Evolutionary conservation across 2,888 invertebrate genomes (phyloP).

Genomic region (Saturnia pavonia): DNA sequence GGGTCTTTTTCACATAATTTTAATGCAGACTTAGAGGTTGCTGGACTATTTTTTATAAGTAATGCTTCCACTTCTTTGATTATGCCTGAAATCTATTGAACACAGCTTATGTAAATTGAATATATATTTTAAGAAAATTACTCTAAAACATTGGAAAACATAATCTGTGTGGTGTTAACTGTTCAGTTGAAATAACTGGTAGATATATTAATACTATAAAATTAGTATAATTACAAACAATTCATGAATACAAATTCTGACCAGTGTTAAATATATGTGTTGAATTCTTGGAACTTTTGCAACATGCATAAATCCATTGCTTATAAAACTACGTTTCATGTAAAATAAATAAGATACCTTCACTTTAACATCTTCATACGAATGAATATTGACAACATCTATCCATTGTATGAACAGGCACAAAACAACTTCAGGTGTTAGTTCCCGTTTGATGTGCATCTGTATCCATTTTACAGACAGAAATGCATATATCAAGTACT

Average conservation of each 20-base stretch:
- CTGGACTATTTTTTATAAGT: not conserved
- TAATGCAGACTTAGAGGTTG: constrained; percentile 23
- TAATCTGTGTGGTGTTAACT: not conserved
- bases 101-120: not conserved
- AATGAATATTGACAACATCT: constrained; percentile 49
- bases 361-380: constrained; percentile 44
- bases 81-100: constrained; percentile 40
- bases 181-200: not conserved
- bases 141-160: not conserved
- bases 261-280: not conserved
- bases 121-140: not conserved
- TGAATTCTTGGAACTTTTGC: not conserved
- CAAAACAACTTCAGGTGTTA: constrained; percentile 52
- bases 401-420: constrained; percentile 66
- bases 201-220: too few species aligned
- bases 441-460: constrained; percentile 33
- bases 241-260: not conserved
- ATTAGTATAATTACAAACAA: too few species aligned
- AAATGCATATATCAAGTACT: constrained; percentile 53
- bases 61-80: constrained; percentile 35
- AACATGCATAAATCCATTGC: not conserved
- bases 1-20: constrained; percentile 27
- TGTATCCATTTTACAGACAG: constrained; percentile 58
- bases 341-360: constrained; percentile 35
- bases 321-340: not conserved